These are phyloP conservation scores for Enoplosus armatus DNA, from an alignment of 2,797 vertebrate genomes.

Conservation along the genomic window DNA sequence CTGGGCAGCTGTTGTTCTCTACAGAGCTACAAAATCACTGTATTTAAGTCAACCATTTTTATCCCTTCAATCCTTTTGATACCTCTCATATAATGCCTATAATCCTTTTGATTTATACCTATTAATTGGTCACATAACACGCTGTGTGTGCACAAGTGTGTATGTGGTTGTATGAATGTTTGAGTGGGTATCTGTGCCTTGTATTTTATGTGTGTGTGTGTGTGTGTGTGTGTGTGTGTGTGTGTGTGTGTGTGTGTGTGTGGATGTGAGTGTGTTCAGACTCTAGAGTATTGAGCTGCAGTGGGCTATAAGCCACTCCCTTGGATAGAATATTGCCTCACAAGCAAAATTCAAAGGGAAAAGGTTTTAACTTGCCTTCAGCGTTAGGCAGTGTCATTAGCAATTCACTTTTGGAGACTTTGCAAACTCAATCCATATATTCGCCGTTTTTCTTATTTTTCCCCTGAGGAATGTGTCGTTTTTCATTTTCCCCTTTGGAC, in stretches of 20 bases:
- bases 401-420: conserved; percentile 72
- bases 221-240: conserved; percentile 4
- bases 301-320: conserved; percentile 56
- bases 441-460: conserved; percentile 51
- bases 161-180: background rate
- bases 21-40: conserved; percentile 13
- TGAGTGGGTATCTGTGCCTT: background rate
- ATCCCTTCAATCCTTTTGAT: conserved; percentile 2
- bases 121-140: background rate
- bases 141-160: background rate
- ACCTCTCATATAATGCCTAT: conserved; percentile 1
- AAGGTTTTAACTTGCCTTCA: conserved; percentile 77
- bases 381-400: conserved; percentile 72
- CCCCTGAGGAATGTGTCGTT: conserved; percentile 62
- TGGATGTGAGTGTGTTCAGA: conserved; percentile 5
- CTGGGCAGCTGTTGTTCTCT: background rate
- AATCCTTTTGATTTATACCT: conserved; percentile 33
- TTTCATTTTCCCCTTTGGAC: conserved; percentile 58
- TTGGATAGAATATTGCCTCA: conserved; percentile 74
- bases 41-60: conserved; percentile 10
- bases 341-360: conserved; percentile 78
- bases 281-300: conserved; percentile 53
- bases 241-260: background rate
- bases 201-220: background rate
- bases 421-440: conserved; percentile 69